Percentiles rank a stretch among this genome's conserved stretches.
phyloP scores from a whole-genome alignment of 2,113 vertebrate species.

The Cyphomyrus plagiostoma region DNA sequence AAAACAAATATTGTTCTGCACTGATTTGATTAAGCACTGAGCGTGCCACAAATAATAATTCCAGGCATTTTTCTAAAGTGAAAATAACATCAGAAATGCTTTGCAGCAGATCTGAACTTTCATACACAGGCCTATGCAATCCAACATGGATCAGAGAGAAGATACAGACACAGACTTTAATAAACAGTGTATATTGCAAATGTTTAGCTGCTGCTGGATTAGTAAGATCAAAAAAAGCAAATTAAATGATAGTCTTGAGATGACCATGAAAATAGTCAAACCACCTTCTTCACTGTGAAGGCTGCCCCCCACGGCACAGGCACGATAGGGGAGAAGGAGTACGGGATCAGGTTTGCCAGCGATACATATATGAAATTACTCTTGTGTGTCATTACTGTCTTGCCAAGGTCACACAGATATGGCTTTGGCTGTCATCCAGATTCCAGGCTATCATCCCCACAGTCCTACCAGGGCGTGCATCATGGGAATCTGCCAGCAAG shows the following conservation, averaged over 20 bases:
- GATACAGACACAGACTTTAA: background rate
- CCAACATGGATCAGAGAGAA: background rate
- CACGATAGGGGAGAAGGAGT: background rate
- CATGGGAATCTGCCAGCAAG: background rate
- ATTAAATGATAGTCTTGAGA: background rate
- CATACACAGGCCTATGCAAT: background rate
- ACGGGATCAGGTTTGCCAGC: background rate
- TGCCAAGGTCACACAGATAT: conserved; percentile 3
- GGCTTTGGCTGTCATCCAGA: conserved; percentile 4
- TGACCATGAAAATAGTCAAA: background rate
- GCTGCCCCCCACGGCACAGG: background rate
- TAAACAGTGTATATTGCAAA: background rate
- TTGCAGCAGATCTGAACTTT: background rate
- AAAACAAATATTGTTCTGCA: background rate
- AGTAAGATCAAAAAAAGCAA: background rate
- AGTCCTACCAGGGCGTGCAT: background rate
- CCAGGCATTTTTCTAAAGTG: background rate
- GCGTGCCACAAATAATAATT: background rate
- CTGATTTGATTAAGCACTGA: background rate
- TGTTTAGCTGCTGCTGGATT: background rate
- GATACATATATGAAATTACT: conserved; percentile 3
- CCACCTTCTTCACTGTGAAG: background rate
- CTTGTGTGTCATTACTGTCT: background rate
- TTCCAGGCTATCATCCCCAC: background rate
- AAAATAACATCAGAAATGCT: background rate